phyloP scores from a whole-genome alignment of 2,888 invertebrate species.

The Drosophila kuntzei region DNA sequence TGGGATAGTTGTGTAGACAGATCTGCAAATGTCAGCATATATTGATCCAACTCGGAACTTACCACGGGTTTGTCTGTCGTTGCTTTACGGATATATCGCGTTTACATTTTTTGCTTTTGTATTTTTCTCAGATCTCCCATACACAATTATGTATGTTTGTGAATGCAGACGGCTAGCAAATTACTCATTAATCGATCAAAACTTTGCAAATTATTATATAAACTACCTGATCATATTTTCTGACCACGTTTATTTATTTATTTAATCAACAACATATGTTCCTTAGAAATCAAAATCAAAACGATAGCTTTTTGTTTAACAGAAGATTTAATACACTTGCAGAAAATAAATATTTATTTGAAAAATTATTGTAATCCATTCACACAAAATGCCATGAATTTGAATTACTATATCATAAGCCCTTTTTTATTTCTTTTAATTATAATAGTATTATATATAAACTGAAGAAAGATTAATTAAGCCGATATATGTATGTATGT shows the following conservation, averaged over 20 bases:
- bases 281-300: not conserved
- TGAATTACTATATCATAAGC: too few species aligned
- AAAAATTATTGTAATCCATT: too few species aligned
- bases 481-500: too few species aligned
- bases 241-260: not conserved
- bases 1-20: conserved; percentile 1
- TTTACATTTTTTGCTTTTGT: not conserved
- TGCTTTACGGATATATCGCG: not conserved
- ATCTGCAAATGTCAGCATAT: conserved; percentile 11
- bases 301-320: not conserved
- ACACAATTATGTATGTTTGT: not conserved
- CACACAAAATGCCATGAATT: too few species aligned
- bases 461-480: too few species aligned
- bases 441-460: too few species aligned
- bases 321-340: not conserved
- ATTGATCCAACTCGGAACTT: conserved; percentile 1
- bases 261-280: not conserved
- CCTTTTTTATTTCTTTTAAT: too few species aligned
- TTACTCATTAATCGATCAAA: not conserved
- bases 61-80: not conserved
- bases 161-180: not conserved
- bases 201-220: not conserved
- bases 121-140: not conserved
- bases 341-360: too few species aligned
- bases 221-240: not conserved